Percentiles rank a stretch among this genome's conserved stretches.
Conservation (phyloP, 1,140 invertebrate genomes). For the Drosophila pseudoananassae region DNA sequence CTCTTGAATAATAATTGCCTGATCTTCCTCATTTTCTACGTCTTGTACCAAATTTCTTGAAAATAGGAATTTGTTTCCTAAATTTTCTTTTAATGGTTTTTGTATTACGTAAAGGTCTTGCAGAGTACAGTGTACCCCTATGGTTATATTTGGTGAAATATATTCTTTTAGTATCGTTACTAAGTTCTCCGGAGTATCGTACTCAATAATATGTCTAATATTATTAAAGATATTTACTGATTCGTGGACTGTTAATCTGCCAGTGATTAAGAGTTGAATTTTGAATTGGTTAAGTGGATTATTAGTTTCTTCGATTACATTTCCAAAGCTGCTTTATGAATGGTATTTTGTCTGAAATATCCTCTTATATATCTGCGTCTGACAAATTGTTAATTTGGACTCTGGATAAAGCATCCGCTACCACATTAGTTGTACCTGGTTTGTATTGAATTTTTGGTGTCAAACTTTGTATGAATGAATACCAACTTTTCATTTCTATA, state of each 20-base stretch:
- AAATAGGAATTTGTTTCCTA: not conserved
- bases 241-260: not conserved
- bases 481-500: too few species aligned
- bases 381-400: not conserved
- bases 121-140: not conserved
- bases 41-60: not conserved
- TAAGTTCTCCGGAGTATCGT: too few species aligned
- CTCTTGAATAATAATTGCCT: too few species aligned
- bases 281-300: not conserved
- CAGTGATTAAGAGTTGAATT: not conserved
- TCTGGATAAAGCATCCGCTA: too few species aligned
- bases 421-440: too few species aligned
- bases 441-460: too few species aligned
- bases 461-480: too few species aligned
- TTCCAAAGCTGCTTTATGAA: constrained; percentile 19
- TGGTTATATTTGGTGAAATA: constrained; percentile 1
- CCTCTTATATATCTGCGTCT: too few species aligned
- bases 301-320: constrained; percentile 13
- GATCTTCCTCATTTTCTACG: not conserved
- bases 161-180: not conserved
- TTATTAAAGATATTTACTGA: not conserved
- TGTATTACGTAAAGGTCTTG: not conserved
- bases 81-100: not conserved
- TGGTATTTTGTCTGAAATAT: too few species aligned
- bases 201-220: too few species aligned